Conservation (phyloP, 2,113 vertebrate species). For the Campylomormyrus tamandua region DNA sequence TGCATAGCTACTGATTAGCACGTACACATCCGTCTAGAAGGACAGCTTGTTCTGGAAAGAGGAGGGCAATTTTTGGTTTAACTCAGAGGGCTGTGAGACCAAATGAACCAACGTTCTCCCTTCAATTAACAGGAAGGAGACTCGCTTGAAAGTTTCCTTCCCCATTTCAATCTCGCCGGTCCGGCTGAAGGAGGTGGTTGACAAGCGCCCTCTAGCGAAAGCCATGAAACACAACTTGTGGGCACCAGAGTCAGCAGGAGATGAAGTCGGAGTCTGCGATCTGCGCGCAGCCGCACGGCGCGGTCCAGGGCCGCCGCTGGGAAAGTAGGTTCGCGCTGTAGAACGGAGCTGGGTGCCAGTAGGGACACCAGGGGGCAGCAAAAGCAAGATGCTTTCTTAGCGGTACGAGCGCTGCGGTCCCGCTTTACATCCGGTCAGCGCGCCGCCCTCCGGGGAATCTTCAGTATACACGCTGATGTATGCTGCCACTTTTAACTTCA, state of each 20-base stretch:
- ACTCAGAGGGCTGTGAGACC: background rate
- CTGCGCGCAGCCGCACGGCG: background rate
- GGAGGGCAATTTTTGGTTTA: background rate
- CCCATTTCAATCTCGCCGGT: background rate
- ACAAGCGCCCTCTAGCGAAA: slow-evolving; percentile 4
- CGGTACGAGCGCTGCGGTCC: background rate
- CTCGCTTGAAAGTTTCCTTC: background rate
- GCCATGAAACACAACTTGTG: background rate
- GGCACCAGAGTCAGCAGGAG: background rate
- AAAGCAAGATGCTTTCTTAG: background rate
- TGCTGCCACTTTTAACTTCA: background rate
- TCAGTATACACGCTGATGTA: background rate
- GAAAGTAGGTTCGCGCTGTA: background rate
- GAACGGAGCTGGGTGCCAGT: background rate
- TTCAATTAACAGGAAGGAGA: background rate
- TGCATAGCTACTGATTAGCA: background rate
- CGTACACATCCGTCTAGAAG: background rate
- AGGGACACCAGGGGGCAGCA: background rate
- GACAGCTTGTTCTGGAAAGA: background rate
- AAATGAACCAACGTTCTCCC: background rate
- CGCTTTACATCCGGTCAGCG: background rate
- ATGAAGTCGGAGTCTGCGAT: background rate
- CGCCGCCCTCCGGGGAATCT: background rate
- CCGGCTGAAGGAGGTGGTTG: background rate
- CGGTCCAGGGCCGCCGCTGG: background rate